Evolutionary conservation across 1,140 invertebrate genomes (phyloP).

Genomic region (Forficula auricularia): DNA sequence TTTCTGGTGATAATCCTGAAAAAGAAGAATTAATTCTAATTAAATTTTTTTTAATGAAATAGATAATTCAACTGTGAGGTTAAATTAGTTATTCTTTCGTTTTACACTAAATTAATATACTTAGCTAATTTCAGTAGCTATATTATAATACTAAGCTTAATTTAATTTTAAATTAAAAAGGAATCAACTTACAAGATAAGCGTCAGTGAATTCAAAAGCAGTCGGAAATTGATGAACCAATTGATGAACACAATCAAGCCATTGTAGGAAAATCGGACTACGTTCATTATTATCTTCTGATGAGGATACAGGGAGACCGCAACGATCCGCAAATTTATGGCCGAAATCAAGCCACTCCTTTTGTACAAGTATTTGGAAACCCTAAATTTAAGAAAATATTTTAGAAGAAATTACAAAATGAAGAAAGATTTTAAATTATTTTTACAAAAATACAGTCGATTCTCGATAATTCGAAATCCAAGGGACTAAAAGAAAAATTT

Average conservation of each 20-base stretch:
- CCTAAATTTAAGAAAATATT: slow-evolving; percentile 34
- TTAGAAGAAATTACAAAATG: background rate
- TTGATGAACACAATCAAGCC: slow-evolving; percentile 93
- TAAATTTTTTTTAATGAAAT: too few species aligned
- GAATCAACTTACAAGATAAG: slow-evolving; percentile 64
- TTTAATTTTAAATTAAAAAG: too few species aligned
- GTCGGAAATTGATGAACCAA: slow-evolving; percentile 75
- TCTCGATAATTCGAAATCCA: too few species aligned
- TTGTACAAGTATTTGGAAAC: slow-evolving; percentile 79
- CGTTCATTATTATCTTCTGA: slow-evolving; percentile 76
- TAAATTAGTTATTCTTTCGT: too few species aligned
- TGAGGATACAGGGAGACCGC: slow-evolving; percentile 58
- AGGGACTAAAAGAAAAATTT: too few species aligned
- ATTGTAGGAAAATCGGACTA: slow-evolving; percentile 93
- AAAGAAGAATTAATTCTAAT: too few species aligned
- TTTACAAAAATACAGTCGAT: too few species aligned
- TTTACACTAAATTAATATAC: too few species aligned
- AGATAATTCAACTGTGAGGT: too few species aligned
- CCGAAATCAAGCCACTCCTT: slow-evolving; percentile 93
- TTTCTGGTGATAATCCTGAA: too few species aligned
- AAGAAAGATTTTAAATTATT: slow-evolving; percentile 2
- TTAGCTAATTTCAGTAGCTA: too few species aligned
- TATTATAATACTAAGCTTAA: too few species aligned
- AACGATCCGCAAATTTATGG: slow-evolving; percentile 91
- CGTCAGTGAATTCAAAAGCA: slow-evolving; percentile 86